Evolutionary conservation across 2,888 invertebrate species (phyloP).

Genomic region (Mythimna impura): DNA sequence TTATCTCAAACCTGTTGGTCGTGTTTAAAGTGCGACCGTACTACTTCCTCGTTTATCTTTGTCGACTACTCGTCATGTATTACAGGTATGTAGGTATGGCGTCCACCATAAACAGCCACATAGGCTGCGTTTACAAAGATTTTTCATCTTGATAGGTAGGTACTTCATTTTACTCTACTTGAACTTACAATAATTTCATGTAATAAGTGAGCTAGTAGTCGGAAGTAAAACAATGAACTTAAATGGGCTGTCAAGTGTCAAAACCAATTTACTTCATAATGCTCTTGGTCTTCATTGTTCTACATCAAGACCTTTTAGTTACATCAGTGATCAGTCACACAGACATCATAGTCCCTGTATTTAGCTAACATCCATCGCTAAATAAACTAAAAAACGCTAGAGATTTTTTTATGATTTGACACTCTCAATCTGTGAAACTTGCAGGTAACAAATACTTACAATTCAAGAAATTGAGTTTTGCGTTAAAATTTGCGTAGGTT

Average conservation of each 20-base stretch:
- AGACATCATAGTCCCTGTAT: background rate
- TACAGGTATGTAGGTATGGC: constrained; percentile 19
- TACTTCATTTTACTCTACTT: background rate
- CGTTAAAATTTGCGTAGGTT: background rate
- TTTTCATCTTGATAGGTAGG: background rate
- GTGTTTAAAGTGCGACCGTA: constrained; percentile 55
- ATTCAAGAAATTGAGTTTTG: background rate
- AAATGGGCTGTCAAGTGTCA: no score
- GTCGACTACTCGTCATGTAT: constrained; percentile 46
- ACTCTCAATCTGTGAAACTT: background rate
- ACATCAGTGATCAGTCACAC: background rate
- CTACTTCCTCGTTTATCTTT: constrained; percentile 70
- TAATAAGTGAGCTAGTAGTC: no score
- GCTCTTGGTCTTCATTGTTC: background rate
- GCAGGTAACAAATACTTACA: background rate
- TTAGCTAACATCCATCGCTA: background rate
- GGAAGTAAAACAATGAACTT: no score
- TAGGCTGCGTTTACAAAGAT: constrained; percentile 22
- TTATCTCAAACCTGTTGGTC: constrained; percentile 68
- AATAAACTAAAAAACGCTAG: background rate
- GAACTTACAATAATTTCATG: no score
- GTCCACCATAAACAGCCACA: constrained; percentile 34
- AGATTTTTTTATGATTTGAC: background rate
- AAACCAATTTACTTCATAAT: no score
- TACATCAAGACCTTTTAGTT: background rate